Conservation (phyloP, 1,140 invertebrate species). For the Ips typographus region DNA sequence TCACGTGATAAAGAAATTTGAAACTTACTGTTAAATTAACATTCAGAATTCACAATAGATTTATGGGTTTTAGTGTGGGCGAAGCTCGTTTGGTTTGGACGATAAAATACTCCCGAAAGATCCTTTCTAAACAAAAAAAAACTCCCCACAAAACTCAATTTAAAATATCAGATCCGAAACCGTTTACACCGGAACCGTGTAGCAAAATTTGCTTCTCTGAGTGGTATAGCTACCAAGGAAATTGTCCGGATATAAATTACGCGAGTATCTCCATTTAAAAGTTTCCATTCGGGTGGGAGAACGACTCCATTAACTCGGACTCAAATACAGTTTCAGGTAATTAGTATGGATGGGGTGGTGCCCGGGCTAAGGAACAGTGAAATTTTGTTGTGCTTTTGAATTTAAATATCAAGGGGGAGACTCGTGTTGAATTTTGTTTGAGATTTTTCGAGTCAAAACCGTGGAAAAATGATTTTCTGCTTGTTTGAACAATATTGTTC, state of each 20-base stretch:
- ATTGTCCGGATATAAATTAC: not conserved
- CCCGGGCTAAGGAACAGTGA: not conserved
- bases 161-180: slow-evolving; percentile 5
- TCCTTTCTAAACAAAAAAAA: too few relatives aligned
- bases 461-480: too few relatives aligned
- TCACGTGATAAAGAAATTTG: not conserved
- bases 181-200: not conserved
- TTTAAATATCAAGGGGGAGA: too few relatives aligned
- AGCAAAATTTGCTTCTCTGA: not conserved
- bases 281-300: slow-evolving; percentile 3
- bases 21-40: too few relatives aligned
- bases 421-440: too few relatives aligned
- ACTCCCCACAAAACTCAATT: not conserved
- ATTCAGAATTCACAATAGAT: too few relatives aligned
- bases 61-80: too few relatives aligned
- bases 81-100: too few relatives aligned
- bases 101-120: too few relatives aligned
- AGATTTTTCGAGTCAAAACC: too few relatives aligned
- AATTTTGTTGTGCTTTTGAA: not conserved
- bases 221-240: not conserved
- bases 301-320: not conserved
- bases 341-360: not conserved
- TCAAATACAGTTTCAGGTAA: not conserved
- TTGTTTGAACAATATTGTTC: too few relatives aligned
- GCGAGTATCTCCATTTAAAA: slow-evolving; percentile 5